Percentiles rank a stretch among this genome's conserved stretches.
Evolutionary conservation across 2,797 vertebrate species (phyloP).

Genomic region (Podargus strigoides): DNA sequence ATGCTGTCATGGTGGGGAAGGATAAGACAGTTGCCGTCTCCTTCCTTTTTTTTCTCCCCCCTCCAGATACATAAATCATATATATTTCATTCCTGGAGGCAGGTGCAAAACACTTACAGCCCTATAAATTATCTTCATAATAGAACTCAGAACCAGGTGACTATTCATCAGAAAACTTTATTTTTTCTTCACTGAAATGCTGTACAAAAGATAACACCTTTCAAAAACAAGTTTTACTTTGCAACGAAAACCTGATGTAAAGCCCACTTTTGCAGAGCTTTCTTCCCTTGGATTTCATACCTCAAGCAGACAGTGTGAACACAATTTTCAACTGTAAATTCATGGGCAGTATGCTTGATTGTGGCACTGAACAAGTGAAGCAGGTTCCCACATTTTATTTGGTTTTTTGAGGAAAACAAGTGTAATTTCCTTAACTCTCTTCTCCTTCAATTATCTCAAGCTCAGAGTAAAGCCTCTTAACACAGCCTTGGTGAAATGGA

Average conservation of each 20-base stretch:
- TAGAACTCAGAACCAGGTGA: background rate
- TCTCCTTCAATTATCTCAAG: background rate
- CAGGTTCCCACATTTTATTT: background rate
- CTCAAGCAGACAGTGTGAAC: background rate
- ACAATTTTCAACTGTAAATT: background rate
- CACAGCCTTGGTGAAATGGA: background rate
- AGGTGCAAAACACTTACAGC: conserved; percentile 19
- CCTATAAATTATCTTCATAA: background rate
- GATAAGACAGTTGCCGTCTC: background rate
- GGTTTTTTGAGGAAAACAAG: background rate
- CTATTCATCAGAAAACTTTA: background rate
- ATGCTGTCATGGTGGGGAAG: background rate
- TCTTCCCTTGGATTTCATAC: background rate
- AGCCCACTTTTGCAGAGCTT: background rate
- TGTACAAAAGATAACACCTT: background rate
- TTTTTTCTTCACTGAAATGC: background rate
- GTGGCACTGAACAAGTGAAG: background rate
- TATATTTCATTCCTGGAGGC: background rate
- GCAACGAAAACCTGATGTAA: background rate
- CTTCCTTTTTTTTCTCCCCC: background rate
- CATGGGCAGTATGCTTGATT: background rate
- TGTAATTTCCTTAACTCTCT: background rate
- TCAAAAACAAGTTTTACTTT: background rate
- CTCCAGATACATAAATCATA: conserved; percentile 2
- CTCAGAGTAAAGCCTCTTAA: background rate